A percentile compares a stretch with the other conserved stretches of the same genome.
phyloP scores from a whole-genome alignment of 2,888 invertebrate species.

The Galerucella nymphaeae region DNA sequence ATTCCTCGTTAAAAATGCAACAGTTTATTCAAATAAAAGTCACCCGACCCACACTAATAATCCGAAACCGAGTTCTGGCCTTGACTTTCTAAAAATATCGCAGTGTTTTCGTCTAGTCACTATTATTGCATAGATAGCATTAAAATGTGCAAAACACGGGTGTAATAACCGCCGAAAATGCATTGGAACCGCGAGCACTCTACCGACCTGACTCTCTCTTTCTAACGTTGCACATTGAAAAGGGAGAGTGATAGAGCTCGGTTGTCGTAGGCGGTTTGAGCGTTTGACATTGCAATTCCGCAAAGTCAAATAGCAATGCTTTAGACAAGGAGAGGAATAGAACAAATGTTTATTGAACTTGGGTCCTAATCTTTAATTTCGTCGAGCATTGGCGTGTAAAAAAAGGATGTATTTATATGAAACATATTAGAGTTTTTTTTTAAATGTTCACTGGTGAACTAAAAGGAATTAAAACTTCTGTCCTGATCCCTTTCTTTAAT shows the following conservation, averaged over 20 bases:
- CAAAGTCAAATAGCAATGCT: slow-evolving; percentile 60
- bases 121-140: slow-evolving; percentile 64
- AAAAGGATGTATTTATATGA: background rate
- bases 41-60: slow-evolving; percentile 33
- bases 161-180: slow-evolving; percentile 63
- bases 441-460: too few relatives aligned
- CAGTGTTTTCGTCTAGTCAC: slow-evolving; percentile 63
- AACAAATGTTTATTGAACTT: slow-evolving; percentile 53
- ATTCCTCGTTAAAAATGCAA: slow-evolving; percentile 1
- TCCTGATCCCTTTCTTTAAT: too few relatives aligned
- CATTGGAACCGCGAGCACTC: slow-evolving; percentile 49
- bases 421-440: background rate
- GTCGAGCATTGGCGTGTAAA: slow-evolving; percentile 36
- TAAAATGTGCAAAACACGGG: slow-evolving; percentile 61
- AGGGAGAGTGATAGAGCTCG: slow-evolving; percentile 27
- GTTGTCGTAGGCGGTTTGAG: slow-evolving; percentile 40
- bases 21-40: slow-evolving; percentile 13
- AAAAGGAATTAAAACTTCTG: too few relatives aligned
- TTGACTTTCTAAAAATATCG: slow-evolving; percentile 57
- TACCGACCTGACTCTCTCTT: slow-evolving; percentile 17
- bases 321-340: slow-evolving; percentile 54
- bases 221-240: slow-evolving; percentile 30
- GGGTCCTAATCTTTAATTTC: slow-evolving; percentile 45
- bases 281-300: slow-evolving; percentile 62
- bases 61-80: slow-evolving; percentile 45